A percentile compares a stretch with the other conserved stretches of the same genome.
Evolutionary conservation across 2,888 invertebrate species (phyloP).

Genomic region (Coecobrya sp.): DNA sequence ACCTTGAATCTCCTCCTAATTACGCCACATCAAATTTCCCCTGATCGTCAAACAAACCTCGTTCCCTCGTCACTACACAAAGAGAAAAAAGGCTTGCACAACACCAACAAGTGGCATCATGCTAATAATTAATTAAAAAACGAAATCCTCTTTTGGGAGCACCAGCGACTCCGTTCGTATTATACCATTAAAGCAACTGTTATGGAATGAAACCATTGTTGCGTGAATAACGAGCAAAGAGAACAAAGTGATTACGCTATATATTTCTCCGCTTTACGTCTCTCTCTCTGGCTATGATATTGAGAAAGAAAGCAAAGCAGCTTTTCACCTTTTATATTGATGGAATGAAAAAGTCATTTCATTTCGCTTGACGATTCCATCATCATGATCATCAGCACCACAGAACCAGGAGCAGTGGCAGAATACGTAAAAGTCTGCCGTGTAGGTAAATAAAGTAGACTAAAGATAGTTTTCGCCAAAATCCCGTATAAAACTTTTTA

Average conservation of each 20-base stretch:
- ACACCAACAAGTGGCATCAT: background rate
- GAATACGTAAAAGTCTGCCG: no score
- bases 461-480: background rate
- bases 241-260: background rate
- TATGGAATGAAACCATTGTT: background rate
- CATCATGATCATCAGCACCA: no score
- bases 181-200: background rate
- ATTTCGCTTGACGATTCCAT: background rate
- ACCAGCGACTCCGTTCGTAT: no score
- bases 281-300: background rate
- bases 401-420: no score
- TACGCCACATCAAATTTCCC: background rate
- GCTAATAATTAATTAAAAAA: background rate
- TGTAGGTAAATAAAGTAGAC: background rate
- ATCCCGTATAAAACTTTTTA: background rate
- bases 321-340: background rate
- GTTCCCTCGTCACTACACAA: background rate
- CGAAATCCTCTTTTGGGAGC: background rate
- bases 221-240: background rate
- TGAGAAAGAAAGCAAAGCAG: background rate
- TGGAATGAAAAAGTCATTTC: background rate
- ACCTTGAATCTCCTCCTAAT: background rate
- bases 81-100: background rate
- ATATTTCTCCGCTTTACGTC: background rate
- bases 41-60: background rate